phyloP scores from a whole-genome alignment of 2,797 vertebrate genomes.

The Anguilla obscura region DNA sequence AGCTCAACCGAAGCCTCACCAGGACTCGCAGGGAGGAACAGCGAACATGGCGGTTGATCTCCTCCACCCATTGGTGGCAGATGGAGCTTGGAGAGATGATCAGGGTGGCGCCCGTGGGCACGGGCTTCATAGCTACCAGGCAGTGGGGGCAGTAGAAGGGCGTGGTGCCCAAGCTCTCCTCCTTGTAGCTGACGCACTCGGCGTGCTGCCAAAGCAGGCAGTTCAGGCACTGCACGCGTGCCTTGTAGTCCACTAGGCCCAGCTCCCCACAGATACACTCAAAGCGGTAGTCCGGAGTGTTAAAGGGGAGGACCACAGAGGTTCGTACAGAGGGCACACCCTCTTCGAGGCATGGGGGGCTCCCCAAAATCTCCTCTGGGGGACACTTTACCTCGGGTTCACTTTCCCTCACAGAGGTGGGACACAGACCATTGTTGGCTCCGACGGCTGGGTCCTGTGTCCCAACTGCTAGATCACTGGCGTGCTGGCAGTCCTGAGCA shows the following conservation, averaged over 20 bases:
- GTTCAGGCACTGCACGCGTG: slow-evolving; percentile 93
- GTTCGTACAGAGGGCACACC: slow-evolving; percentile 59
- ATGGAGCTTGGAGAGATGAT: slow-evolving; percentile 98
- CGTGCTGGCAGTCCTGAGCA: neutral
- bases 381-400: slow-evolving; percentile 41
- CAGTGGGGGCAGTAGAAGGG: slow-evolving; percentile 99
- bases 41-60: slow-evolving; percentile 91
- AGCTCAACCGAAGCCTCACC: slow-evolving; percentile 69
- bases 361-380: neutral
- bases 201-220: slow-evolving; percentile 97
- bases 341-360: slow-evolving; percentile 8
- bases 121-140: slow-evolving; percentile 95
- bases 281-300: slow-evolving; percentile 86
- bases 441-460: slow-evolving; percentile 28
- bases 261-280: slow-evolving; percentile 96
- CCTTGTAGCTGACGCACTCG: slow-evolving; percentile 93
- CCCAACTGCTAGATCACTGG: neutral
- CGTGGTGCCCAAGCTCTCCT: slow-evolving; percentile 82
- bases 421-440: slow-evolving; percentile 45
- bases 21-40: slow-evolving; percentile 89
- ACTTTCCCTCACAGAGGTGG: slow-evolving; percentile 40
- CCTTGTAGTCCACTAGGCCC: slow-evolving; percentile 84
- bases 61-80: slow-evolving; percentile 98
- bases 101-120: slow-evolving; percentile 90
- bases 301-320: slow-evolving; percentile 71